Evolutionary conservation across 1,140 invertebrate genomes (phyloP).

Genomic region (Lordiphosa collinella): DNA sequence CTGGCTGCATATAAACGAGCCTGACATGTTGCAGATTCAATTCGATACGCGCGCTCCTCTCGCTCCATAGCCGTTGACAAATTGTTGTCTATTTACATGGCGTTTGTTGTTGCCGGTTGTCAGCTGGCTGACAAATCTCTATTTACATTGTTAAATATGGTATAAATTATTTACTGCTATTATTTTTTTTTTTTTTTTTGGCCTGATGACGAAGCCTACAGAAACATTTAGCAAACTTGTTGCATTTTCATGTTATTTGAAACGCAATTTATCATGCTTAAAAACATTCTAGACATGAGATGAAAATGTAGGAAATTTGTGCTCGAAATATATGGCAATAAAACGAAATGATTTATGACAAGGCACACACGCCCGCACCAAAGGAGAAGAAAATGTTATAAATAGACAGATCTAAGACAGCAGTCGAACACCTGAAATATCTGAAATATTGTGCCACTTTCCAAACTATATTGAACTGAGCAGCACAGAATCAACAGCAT

Average conservation of each 20-base stretch:
- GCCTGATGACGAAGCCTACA: slow-evolving; percentile 38
- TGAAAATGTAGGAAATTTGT: slow-evolving; percentile 43
- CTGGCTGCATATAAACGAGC: slow-evolving; percentile 32
- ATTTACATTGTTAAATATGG: slow-evolving; percentile 65
- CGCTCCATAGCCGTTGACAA: slow-evolving; percentile 46
- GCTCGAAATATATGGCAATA: slow-evolving; percentile 66
- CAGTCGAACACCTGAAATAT: slow-evolving; percentile 58
- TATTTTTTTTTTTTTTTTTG: slow-evolving; percentile 28
- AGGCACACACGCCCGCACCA: slow-evolving; percentile 48
- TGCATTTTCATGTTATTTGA: slow-evolving; percentile 60
- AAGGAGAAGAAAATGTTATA: slow-evolving; percentile 29
- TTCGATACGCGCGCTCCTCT: slow-evolving; percentile 19
- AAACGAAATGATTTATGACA: slow-evolving; percentile 64
- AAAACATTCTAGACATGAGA: slow-evolving; percentile 16
- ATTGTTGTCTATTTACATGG: slow-evolving; percentile 70
- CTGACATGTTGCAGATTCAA: slow-evolving; percentile 31
- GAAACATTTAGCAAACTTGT: slow-evolving; percentile 61
- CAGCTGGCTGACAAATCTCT: slow-evolving; percentile 63
- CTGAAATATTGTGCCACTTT: slow-evolving; percentile 56
- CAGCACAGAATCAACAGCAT: slow-evolving; percentile 35
- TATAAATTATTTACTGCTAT: slow-evolving; percentile 69
- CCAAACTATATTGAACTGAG: slow-evolving; percentile 8
- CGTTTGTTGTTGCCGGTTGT: slow-evolving; percentile 49
- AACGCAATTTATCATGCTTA: slow-evolving; percentile 62
- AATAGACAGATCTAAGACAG: slow-evolving; percentile 32